Conservation (phyloP, 2,888 invertebrate species). For the Nomada fabriciana region DNA sequence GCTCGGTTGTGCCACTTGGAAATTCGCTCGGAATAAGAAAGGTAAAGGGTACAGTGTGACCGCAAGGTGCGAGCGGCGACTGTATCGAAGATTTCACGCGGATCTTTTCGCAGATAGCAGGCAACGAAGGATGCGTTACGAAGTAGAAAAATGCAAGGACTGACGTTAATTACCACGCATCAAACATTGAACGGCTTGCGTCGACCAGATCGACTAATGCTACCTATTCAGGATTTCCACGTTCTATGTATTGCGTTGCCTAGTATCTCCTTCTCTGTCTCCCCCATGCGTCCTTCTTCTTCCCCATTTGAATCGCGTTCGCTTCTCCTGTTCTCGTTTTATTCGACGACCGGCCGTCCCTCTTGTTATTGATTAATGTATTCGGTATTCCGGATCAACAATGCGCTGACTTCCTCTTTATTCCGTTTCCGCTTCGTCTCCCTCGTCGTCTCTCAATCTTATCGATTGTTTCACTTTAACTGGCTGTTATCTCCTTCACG, state of each 20-base stretch:
- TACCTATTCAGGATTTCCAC: slow-evolving; percentile 63
- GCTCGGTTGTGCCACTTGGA: neutral
- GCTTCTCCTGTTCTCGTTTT: slow-evolving; percentile 56
- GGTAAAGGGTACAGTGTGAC: slow-evolving; percentile 8
- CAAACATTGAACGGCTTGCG: slow-evolving; percentile 56
- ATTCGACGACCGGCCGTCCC: slow-evolving; percentile 57
- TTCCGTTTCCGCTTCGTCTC: slow-evolving; percentile 45
- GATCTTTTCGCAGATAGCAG: slow-evolving; percentile 20
- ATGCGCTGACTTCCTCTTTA: slow-evolving; percentile 63
- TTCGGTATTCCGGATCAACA: slow-evolving; percentile 71
- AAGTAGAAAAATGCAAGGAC: slow-evolving; percentile 40
- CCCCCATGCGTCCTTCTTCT: neutral
- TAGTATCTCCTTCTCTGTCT: slow-evolving; percentile 28
- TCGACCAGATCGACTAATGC: slow-evolving; percentile 63
- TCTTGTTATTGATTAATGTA: slow-evolving; percentile 72
- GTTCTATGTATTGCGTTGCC: slow-evolving; percentile 48
- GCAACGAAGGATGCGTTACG: slow-evolving; percentile 33
- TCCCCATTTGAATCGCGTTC: slow-evolving; percentile 57
- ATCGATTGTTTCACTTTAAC: slow-evolving; percentile 70
- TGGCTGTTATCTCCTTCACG: slow-evolving; percentile 58
- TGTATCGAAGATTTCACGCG: slow-evolving; percentile 17
- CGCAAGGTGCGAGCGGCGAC: neutral
- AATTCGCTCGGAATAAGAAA: slow-evolving; percentile 1
- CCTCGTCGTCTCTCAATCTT: slow-evolving; percentile 46
- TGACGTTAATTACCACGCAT: slow-evolving; percentile 70